phyloP scores from a whole-genome alignment of 2,888 invertebrate genomes.

The Nemurella pictetii region DNA sequence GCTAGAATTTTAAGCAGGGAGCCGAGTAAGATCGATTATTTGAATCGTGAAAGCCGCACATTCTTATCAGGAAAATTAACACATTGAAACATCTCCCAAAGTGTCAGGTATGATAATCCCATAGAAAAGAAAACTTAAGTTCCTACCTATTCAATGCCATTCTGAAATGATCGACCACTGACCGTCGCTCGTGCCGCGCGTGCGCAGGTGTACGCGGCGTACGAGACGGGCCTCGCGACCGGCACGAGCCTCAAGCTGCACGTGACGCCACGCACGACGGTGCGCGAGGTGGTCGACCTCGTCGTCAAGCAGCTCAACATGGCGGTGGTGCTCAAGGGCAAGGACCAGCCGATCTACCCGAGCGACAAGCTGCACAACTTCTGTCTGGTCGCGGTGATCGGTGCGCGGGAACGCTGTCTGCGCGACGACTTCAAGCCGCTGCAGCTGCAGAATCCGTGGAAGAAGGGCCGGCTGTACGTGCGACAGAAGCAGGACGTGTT shows the following conservation, averaged over 20 bases:
- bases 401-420: conserved; percentile 90
- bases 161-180: too few species aligned
- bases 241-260: conserved; percentile 93
- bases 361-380: conserved; percentile 84
- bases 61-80: too few species aligned
- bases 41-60: too few species aligned
- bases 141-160: too few species aligned
- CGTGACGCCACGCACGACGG: conserved; percentile 90
- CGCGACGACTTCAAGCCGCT: conserved; percentile 93
- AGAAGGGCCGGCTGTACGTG: conserved; percentile 90
- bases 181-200: background rate
- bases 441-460: conserved; percentile 94
- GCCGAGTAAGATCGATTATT: too few species aligned
- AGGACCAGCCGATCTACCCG: conserved; percentile 82
- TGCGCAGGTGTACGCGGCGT: conserved; percentile 90
- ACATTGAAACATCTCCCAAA: too few species aligned
- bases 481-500: conserved; percentile 87
- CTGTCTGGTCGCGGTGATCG: conserved; percentile 94
- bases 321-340: conserved; percentile 85
- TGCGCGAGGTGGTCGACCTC: conserved; percentile 91
- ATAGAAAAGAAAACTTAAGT: too few species aligned
- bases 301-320: conserved; percentile 95
- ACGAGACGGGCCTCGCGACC: conserved; percentile 89
- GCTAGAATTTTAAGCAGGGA: too few species aligned
- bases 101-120: too few species aligned